These are phyloP conservation scores for Psittacula cyanocephala DNA, from an alignment of 2,113 vertebrate genomes.

Conservation along the genomic window DNA sequence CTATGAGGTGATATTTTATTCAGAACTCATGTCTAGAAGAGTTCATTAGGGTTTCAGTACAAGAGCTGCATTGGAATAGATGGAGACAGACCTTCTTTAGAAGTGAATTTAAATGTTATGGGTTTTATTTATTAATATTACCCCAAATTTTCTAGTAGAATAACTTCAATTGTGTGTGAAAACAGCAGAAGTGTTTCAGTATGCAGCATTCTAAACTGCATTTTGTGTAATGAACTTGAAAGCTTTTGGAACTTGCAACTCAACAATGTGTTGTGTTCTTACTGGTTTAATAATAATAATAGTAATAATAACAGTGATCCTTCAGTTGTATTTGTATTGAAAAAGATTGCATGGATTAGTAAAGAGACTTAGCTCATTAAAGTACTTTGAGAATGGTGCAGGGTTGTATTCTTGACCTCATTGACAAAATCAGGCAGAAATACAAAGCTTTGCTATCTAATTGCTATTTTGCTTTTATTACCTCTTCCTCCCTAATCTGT, in stretches of 20 bases:
- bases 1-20: background rate
- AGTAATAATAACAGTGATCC: background rate
- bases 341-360: background rate
- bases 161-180: background rate
- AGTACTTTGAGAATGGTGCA: background rate
- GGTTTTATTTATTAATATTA: background rate
- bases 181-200: background rate
- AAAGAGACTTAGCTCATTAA: background rate
- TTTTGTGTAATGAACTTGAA: background rate
- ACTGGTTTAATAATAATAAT: background rate
- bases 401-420: background rate
- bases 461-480: background rate
- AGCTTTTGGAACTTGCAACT: background rate
- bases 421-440: background rate
- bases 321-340: background rate
- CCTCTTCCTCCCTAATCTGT: background rate
- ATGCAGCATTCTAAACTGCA: background rate
- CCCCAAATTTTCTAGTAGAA: background rate
- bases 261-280: background rate
- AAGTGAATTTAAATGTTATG: background rate
- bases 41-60: rapidly evolving
- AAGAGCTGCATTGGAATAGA: background rate
- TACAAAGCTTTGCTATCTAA: background rate
- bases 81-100: background rate
- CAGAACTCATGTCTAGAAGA: background rate